Conservation (phyloP, 2,888 invertebrate genomes). For the Eilema griseolum region DNA sequence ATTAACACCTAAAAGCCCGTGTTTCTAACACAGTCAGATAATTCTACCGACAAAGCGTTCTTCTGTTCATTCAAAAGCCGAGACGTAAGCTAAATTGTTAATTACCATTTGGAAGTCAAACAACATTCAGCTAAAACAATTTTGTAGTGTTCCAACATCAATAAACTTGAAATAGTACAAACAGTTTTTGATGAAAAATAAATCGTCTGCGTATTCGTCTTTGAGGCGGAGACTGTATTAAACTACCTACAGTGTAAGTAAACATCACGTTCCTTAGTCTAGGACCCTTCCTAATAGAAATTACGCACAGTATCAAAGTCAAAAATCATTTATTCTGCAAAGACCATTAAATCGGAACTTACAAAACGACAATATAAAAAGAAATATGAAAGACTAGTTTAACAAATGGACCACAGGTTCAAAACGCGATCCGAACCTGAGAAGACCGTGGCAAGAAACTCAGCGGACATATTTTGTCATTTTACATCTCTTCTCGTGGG, state of each 20-base stretch:
- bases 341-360: no score
- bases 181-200: conserved; percentile 48
- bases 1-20: not conserved
- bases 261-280: conserved; percentile 35
- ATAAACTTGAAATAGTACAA: conserved; percentile 28
- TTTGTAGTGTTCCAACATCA: not conserved
- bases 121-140: not conserved
- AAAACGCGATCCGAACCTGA: no score
- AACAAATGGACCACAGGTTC: no score
- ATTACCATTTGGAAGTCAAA: not conserved
- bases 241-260: conserved; percentile 20
- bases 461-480: no score
- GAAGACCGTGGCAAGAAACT: no score
- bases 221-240: conserved; percentile 25
- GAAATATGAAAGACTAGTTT: no score
- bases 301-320: no score
- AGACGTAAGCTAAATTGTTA: not conserved
- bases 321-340: no score
- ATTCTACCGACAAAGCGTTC: not conserved
- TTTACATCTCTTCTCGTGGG: no score
- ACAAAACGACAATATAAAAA: no score
- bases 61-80: not conserved
- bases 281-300: no score
- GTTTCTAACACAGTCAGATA: not conserved
- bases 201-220: conserved; percentile 35